These are phyloP conservation scores for Bos taurus DNA, from an alignment of 2,113 vertebrate genomes.

Conservation along the genomic window ARS-UCD2.0 NC_037337.1:64740001-64740500, in stretches of 20 bases:
- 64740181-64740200: background rate
- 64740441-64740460: background rate
- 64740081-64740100: background rate
- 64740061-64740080: background rate
- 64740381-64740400: background rate
- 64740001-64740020: background rate
- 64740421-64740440: background rate
- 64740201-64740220: background rate
- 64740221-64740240: rapidly evolving
- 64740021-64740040: background rate
- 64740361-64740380: background rate
- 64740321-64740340: background rate
- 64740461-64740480: background rate
- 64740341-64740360: background rate
- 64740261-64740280: background rate
- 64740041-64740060: background rate
- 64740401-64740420: background rate
- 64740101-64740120: background rate
- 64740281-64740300: background rate
- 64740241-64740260: background rate
- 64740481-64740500: background rate
- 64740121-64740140: background rate
- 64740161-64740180: background rate
- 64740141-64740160: background rate
- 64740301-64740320: background rate